A percentile compares a stretch with the other conserved stretches of the same genome.
Evolutionary conservation across 1,140 invertebrate genomes (phyloP).

Genomic region (Tetramorium alpestre): DNA sequence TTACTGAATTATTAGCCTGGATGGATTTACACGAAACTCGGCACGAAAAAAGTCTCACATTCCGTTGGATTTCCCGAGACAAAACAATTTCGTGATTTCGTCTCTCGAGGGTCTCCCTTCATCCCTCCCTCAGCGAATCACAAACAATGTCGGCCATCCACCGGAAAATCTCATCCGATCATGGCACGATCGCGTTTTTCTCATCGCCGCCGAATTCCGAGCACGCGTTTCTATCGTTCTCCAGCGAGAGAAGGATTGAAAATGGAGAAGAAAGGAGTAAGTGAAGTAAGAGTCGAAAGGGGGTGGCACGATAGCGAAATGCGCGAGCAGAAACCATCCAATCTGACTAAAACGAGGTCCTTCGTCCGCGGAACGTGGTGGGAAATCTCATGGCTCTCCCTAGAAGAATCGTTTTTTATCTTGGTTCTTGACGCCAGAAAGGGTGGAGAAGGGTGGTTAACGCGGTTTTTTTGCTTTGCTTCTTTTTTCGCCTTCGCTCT

Average conservation of each 20-base stretch:
- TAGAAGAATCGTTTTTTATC: slow-evolving; percentile 16
- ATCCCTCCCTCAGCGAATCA: slow-evolving; percentile 15
- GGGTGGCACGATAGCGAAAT: background rate
- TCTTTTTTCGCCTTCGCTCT: background rate
- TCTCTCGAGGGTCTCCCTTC: background rate
- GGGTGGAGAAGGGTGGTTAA: background rate
- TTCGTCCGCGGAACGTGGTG: slow-evolving; percentile 49
- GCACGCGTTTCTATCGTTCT: slow-evolving; percentile 43
- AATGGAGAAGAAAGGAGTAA: slow-evolving; percentile 11
- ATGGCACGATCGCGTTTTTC: slow-evolving; percentile 39
- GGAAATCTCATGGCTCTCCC: slow-evolving; percentile 25
- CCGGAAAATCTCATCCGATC: slow-evolving; percentile 55
- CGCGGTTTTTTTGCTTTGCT: slow-evolving; percentile 37
- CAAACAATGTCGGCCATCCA: slow-evolving; percentile 28
- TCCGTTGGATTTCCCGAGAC: background rate
- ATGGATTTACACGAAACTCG: background rate
- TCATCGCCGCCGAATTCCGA: slow-evolving; percentile 44
- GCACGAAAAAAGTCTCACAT: background rate
- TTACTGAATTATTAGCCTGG: background rate
- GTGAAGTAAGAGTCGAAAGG: slow-evolving; percentile 7
- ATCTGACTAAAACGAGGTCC: slow-evolving; percentile 75
- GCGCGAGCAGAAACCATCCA: slow-evolving; percentile 63
- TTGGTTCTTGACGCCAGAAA: background rate
- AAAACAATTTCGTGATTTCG: slow-evolving; percentile 39
- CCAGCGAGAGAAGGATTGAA: slow-evolving; percentile 2